These are phyloP conservation scores for Chiridota heheva DNA, from an alignment of 35 echinoderm and acorn worm genomes.

Conservation along the genomic window DNA sequence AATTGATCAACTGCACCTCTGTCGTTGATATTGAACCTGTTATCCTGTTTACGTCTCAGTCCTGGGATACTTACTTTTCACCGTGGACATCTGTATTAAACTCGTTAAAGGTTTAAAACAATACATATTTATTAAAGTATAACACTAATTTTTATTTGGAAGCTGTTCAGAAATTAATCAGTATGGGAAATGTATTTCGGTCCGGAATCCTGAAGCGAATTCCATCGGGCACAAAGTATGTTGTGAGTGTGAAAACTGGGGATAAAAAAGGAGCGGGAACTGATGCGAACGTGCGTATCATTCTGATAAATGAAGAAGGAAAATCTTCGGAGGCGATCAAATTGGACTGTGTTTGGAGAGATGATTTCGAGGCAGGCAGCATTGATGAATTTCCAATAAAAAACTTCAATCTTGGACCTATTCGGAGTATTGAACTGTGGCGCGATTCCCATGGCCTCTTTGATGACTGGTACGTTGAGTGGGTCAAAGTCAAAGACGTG, in stretches of 20 bases:
- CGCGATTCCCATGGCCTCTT: constrained; percentile 32
- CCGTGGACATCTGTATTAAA: too few species aligned
- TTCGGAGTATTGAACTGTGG: constrained; percentile 66
- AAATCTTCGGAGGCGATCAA: constrained; percentile 37
- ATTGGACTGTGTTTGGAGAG: constrained; percentile 40
- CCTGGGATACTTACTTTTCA: too few species aligned
- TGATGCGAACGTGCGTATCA: constrained; percentile 61
- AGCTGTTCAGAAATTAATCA: too few species aligned
- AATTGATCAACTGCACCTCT: too few species aligned
- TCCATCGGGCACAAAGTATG: constrained; percentile 5
- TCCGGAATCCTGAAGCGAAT: too few species aligned
- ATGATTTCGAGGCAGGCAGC: constrained; percentile 67
- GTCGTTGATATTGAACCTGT: too few species aligned
- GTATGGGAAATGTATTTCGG: too few species aligned
- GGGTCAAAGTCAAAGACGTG: constrained; percentile 36
- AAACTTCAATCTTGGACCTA: constrained; percentile 29
- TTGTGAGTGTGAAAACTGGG: constrained; percentile 57
- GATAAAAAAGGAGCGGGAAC: constrained; percentile 77
- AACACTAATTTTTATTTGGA: too few species aligned
- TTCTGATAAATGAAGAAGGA: constrained; percentile 31
- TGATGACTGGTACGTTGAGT: constrained; percentile 74
- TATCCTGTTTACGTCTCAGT: too few species aligned
- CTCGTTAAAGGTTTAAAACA: too few species aligned
- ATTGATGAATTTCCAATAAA: constrained; percentile 11
- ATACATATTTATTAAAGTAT: too few species aligned